Percentiles rank a stretch among this genome's conserved stretches.
These are phyloP conservation scores for Notothenia coriiceps DNA, from an alignment of 2,113 vertebrate species.

Conservation along the genomic window DNA sequence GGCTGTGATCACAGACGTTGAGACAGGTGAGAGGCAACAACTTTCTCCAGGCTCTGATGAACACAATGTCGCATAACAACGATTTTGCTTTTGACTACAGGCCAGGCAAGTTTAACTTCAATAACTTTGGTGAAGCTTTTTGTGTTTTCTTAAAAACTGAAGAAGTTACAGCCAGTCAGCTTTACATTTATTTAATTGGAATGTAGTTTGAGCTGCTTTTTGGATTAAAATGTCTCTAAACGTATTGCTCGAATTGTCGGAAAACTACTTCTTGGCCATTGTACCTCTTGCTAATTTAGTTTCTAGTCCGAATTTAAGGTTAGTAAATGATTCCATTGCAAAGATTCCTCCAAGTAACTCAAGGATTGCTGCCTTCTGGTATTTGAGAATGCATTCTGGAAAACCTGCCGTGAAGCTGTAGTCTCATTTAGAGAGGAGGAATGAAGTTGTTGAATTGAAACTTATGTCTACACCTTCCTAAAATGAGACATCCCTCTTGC, in stretches of 20 bases:
- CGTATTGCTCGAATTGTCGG: not conserved
- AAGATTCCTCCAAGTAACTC: slow-evolving; percentile 7
- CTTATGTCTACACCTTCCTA: not conserved
- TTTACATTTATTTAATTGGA: slow-evolving; percentile 11
- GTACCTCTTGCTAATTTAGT: slow-evolving; percentile 6
- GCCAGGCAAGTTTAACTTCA: not conserved
- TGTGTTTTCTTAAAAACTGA: not conserved
- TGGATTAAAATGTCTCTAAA: slow-evolving; percentile 2
- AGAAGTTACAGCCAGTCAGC: not conserved
- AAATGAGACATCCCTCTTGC: not conserved
- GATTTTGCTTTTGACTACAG: not conserved
- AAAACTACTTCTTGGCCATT: slow-evolving; percentile 2
- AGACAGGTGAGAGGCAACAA: slow-evolving; percentile 88
- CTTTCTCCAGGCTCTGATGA: not conserved
- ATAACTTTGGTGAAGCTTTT: not conserved
- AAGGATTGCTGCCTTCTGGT: not conserved
- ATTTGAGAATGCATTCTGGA: not conserved
- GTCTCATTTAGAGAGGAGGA: slow-evolving; percentile 1
- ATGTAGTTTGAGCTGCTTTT: slow-evolving; percentile 9
- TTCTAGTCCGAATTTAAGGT: slow-evolving; percentile 8
- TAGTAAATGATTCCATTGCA: not conserved
- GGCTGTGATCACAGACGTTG: slow-evolving; percentile 90
- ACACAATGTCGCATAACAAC: not conserved
- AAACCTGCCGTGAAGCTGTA: not conserved
- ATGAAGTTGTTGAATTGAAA: not conserved